Conservation (phyloP, 2,888 invertebrate species). For the Eumacrocentrus americanus region DNA sequence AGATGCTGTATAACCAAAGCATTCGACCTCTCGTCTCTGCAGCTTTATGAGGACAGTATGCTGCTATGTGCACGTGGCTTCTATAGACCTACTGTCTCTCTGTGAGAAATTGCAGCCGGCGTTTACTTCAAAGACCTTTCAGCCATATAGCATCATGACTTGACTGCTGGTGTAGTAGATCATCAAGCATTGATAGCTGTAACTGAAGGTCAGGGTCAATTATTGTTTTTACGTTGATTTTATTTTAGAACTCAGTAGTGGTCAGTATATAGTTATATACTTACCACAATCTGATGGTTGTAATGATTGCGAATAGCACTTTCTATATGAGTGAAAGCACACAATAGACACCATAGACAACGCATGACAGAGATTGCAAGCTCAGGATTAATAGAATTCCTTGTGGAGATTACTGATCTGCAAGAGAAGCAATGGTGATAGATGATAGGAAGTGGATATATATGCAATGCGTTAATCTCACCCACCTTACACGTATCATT, state of each 20-base stretch:
- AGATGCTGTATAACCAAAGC: constrained; percentile 4
- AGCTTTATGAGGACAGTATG: constrained; percentile 35
- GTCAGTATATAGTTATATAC: no score
- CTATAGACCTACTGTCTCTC: not conserved
- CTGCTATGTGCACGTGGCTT: constrained; percentile 7
- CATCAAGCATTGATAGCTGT: not conserved
- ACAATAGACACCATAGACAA: not conserved
- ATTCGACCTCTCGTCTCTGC: not conserved
- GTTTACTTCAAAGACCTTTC: not conserved
- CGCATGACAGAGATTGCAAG: constrained; percentile 30
- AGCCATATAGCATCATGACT: no score
- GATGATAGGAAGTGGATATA: constrained; percentile 33
- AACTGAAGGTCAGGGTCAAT: constrained; percentile 11
- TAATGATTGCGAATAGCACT: constrained; percentile 24
- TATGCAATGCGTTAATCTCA: constrained; percentile 6
- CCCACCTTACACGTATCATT: not conserved
- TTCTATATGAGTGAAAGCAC: constrained; percentile 29
- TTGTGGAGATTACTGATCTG: constrained; percentile 34
- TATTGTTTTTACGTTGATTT: not conserved
- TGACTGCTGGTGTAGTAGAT: not conserved
- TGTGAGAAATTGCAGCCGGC: constrained; percentile 1
- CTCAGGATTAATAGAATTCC: constrained; percentile 39
- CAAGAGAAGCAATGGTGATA: constrained; percentile 34
- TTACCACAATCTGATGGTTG: no score
- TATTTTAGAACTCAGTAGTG: no score